A percentile compares a stretch with the other conserved stretches of the same genome.
These are phyloP conservation scores for Betta splendens DNA, from an alignment of 2,797 vertebrate genomes.

Conservation along the genomic window DNA sequence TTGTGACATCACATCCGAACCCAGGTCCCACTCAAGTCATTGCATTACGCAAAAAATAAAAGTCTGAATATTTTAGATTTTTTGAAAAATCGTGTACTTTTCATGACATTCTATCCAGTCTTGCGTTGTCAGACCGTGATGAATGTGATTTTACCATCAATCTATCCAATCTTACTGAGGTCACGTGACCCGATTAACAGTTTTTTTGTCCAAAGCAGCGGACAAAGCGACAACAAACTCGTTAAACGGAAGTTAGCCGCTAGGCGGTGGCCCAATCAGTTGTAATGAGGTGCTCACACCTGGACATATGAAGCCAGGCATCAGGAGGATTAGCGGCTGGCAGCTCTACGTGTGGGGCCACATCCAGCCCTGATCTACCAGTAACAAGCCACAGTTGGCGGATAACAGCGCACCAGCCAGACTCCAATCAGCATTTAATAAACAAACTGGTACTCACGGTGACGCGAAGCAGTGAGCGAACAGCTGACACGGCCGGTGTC, in stretches of 20 bases:
- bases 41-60: no score
- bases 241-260: not conserved
- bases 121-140: no score
- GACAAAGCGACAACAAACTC: not conserved
- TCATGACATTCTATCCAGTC: no score
- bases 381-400: not conserved
- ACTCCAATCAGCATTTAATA: not conserved
- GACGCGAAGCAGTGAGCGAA: slow-evolving; percentile 3
- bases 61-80: no score
- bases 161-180: no score
- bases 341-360: not conserved
- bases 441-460: not conserved
- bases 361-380: not conserved
- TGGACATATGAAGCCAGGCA: not conserved
- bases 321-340: not conserved
- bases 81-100: no score
- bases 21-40: slow-evolving; percentile 7
- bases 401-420: not conserved
- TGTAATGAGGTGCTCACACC: not conserved
- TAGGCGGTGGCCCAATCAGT: not conserved
- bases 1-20: slow-evolving; percentile 6
- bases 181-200: not conserved
- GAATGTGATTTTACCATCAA: no score
- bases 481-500: not conserved
- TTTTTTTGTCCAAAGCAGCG: not conserved